phyloP scores from a whole-genome alignment of 2,113 vertebrate species.

The Esox niger region DNA sequence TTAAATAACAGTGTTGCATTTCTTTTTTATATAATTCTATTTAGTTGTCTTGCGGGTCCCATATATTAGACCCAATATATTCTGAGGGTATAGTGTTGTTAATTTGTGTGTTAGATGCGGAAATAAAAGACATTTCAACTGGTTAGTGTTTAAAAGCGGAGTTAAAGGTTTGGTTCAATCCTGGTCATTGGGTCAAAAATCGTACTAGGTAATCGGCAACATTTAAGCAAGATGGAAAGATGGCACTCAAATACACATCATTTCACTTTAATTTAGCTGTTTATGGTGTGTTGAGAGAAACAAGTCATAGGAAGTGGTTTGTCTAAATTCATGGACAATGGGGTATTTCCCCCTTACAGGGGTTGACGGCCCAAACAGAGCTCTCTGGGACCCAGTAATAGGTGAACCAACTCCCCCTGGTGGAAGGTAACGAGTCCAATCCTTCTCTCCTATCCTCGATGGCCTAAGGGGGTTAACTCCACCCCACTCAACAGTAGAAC shows the following conservation, averaged over 20 bases:
- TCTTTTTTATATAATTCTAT: slow-evolving; percentile 23
- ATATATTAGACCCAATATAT: too few relatives aligned
- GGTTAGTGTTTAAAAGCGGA: too few relatives aligned
- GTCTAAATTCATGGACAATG: neutral
- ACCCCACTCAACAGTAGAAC: slow-evolving; percentile 45
- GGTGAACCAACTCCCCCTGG: slow-evolving; percentile 17
- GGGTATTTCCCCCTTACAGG: slow-evolving; percentile 14
- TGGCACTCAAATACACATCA: neutral
- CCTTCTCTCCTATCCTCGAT: slow-evolving; percentile 20
- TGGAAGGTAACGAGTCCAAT: slow-evolving; percentile 34
- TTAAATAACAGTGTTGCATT: slow-evolving; percentile 28
- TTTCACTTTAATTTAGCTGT: neutral
- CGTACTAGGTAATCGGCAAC: too few relatives aligned
- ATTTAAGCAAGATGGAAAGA: neutral
- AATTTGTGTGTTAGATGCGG: too few relatives aligned
- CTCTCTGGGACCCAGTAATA: neutral
- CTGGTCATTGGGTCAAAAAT: too few relatives aligned
- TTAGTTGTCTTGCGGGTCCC: too few relatives aligned
- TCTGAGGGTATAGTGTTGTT: too few relatives aligned
- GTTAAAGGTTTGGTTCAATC: too few relatives aligned
- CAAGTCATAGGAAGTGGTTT: too few relatives aligned
- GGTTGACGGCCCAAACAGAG: slow-evolving; percentile 35
- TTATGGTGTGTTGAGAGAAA: too few relatives aligned
- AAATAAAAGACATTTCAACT: too few relatives aligned
- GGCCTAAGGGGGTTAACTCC: slow-evolving; percentile 45